Evolutionary conservation across 37 sponge, comb jelly and placozoan species (phyloP), one percentile per base, ranked within the genome.

Genomic region (Spongilla lacustris): DNA sequence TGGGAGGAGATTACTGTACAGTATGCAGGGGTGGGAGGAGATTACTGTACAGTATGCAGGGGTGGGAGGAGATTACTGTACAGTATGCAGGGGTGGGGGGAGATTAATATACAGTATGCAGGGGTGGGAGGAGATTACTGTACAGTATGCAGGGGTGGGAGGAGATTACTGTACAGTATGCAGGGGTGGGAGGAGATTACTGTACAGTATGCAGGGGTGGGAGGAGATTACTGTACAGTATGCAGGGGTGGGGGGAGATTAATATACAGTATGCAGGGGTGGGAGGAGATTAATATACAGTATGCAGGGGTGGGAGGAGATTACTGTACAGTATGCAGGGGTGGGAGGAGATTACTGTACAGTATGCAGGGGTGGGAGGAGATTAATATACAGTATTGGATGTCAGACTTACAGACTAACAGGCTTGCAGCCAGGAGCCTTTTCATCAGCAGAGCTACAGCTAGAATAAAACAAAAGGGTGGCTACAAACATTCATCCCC

Each of bases 361-460:
- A 58, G 46, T 46, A 46, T 46, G 32, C 31, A 75, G 17, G 27
- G 34, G 76, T 75, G 76, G 30, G 27, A 32, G 30, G 23, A 29
- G 34, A 30, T 32, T 75, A 30, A 2, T 27, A 10, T n/a, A n/a
- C 23, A 6, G 4, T 19, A 38, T 36, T 30, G 0, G 21, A 72
- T 1, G 14, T 14, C 10, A 76, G 11, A 68, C 91, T 91, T 82
- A 91, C 91, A 86, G 67, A 77, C 78, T 82, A 73, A 91, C 68
- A 36, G 87, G 83, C 78, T 91, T 86, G 73, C 91, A 91, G n/a
- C 91, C 91, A 14, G 9, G 2, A 32, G 73, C n/a, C 13, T 12
- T 76, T 27, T 86, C 87, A 4, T 36, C 71, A 17, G 34, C 27
- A 19, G 66, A 66, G 4, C 87, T 71, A 86, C 91, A 89, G 36